Conservation (phyloP, 2,113 vertebrate species). For the Oreotragus oreotragus region DNA sequence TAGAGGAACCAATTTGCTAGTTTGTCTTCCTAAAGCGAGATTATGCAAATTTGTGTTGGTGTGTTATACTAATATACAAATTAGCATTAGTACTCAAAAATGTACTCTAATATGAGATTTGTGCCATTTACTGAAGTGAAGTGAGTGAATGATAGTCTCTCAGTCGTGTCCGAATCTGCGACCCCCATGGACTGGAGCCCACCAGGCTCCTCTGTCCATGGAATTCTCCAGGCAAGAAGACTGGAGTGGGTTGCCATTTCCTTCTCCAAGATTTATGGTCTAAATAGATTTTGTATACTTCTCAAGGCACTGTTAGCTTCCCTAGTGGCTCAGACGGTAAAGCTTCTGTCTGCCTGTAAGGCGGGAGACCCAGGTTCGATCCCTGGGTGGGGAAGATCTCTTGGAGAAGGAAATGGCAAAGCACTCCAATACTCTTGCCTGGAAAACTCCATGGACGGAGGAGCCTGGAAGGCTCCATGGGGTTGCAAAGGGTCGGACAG, state of each 20-base stretch:
- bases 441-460: too few relatives aligned
- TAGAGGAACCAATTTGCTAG: background rate
- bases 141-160: background rate
- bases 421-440: too few relatives aligned
- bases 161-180: background rate
- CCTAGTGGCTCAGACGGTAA: too few relatives aligned
- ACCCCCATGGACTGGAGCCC: background rate
- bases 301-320: background rate
- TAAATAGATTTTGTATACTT: background rate
- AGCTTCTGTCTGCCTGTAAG: too few relatives aligned
- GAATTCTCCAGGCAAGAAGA: background rate
- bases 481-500: too few relatives aligned
- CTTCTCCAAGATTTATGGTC: background rate
- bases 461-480: too few relatives aligned
- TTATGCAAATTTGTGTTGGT: background rate
- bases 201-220: background rate
- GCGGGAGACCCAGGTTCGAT: too few relatives aligned
- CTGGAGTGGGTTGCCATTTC: background rate
- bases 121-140: background rate
- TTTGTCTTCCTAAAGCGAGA: background rate
- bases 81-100: background rate
- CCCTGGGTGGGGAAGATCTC: too few relatives aligned
- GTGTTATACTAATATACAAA: background rate
- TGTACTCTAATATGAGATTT: background rate
- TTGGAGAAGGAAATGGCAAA: too few relatives aligned